phyloP scores from a whole-genome alignment of 2,797 vertebrate species.

The Esox lucius region DNA sequence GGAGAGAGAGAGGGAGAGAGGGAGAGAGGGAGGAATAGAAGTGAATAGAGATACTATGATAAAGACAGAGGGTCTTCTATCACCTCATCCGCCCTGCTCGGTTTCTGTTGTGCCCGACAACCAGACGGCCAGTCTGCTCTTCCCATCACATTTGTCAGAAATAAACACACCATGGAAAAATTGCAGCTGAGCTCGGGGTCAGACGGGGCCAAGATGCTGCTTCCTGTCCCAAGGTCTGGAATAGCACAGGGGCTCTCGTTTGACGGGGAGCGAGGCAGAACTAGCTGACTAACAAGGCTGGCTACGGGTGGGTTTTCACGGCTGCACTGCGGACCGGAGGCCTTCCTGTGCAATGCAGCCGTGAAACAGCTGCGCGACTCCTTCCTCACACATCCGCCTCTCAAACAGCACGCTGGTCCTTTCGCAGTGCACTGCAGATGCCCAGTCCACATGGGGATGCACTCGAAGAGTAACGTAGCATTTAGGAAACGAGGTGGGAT shows the following conservation, averaged over 20 bases:
- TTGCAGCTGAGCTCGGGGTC: constrained; percentile 55
- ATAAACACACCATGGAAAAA: constrained; percentile 48
- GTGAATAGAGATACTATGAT: neutral
- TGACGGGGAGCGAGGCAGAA: constrained; percentile 30
- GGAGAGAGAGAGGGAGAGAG: neutral
- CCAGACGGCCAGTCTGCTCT: neutral
- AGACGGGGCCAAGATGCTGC: constrained; percentile 60
- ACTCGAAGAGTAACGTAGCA: too few relatives aligned
- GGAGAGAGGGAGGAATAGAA: neutral
- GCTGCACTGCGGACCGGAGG: constrained; percentile 25
- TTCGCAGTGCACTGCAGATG: too few relatives aligned
- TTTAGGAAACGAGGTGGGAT: too few relatives aligned
- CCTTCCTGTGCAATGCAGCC: constrained; percentile 7
- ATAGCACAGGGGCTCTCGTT: constrained; percentile 41
- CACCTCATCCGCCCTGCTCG: constrained; percentile 43
- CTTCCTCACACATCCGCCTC: neutral
- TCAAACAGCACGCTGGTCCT: too few relatives aligned
- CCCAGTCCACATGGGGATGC: too few relatives aligned
- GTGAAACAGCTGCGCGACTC: neutral
- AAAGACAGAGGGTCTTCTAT: neutral
- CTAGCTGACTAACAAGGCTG: constrained; percentile 50
- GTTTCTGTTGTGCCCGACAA: constrained; percentile 1
- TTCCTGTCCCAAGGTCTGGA: constrained; percentile 51
- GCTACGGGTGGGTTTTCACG: constrained; percentile 31
- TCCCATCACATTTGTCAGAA: constrained; percentile 39